Conservation (phyloP, 1,140 invertebrate species). For the Bombus picipes region DNA sequence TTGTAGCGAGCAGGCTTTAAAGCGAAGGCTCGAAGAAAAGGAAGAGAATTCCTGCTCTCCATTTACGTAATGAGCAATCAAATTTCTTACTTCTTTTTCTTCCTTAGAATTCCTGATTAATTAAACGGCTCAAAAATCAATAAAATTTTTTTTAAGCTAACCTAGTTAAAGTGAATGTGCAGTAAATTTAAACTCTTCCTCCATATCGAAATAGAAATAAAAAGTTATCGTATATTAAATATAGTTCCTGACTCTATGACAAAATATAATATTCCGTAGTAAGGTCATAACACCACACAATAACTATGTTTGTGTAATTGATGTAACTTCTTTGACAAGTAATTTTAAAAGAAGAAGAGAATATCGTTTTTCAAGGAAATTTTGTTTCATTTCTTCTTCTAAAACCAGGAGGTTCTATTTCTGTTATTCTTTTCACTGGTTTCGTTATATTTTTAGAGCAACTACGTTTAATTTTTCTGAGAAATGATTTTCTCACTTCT, state of each 20-base stretch:
- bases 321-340: no score
- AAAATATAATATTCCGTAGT: not conserved
- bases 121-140: not conserved
- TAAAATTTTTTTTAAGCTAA: not conserved
- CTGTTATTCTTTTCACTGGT: no score
- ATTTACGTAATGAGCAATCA: slow-evolving; percentile 38
- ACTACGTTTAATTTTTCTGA: no score
- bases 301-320: no score
- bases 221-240: not conserved
- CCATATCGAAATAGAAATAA: not conserved
- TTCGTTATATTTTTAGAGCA: no score
- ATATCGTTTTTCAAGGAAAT: no score
- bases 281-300: no score
- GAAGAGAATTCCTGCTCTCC: not conserved
- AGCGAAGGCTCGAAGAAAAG: slow-evolving; percentile 2
- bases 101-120: not conserved
- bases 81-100: not conserved
- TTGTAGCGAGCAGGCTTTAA: slow-evolving; percentile 41
- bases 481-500: no score
- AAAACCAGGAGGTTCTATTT: no score
- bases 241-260: not conserved
- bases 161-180: not conserved
- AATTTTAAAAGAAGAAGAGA: no score
- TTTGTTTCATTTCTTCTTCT: no score
- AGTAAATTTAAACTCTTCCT: not conserved